Percentiles rank a stretch among this genome's conserved stretches.
Conservation (phyloP, 2,888 invertebrate species). For the Eumacrocentrus americanus region DNA sequence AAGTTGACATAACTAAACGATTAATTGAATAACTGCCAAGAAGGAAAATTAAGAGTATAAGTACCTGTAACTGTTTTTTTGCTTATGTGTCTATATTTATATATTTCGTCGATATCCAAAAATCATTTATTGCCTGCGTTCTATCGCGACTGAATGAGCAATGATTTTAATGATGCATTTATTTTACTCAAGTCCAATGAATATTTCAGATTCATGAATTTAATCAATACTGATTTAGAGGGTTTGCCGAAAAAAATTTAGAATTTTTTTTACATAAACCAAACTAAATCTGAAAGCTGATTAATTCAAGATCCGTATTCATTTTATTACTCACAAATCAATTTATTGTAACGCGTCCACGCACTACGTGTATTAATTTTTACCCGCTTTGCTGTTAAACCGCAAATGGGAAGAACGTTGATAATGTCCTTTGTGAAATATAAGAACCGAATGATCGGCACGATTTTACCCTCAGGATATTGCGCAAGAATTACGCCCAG, state of each 20-base stretch:
- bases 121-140: slow-evolving; percentile 11
- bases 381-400: slow-evolving; percentile 11
- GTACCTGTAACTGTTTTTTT: slow-evolving; percentile 7
- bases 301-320: neutral
- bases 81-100: neutral
- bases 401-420: slow-evolving; percentile 41
- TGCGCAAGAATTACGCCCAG: slow-evolving; percentile 64
- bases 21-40: slow-evolving; percentile 16
- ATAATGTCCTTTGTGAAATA: slow-evolving; percentile 24
- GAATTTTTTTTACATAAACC: neutral
- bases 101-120: neutral
- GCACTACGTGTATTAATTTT: neutral
- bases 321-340: neutral
- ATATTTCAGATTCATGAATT: slow-evolving; percentile 5
- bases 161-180: neutral
- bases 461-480: slow-evolving; percentile 59
- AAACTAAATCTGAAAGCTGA: too few species aligned
- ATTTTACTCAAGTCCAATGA: neutral
- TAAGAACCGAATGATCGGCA: slow-evolving; percentile 10
- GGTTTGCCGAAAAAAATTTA: too few species aligned
- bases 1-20: neutral
- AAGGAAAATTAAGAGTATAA: slow-evolving; percentile 13
- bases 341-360: slow-evolving; percentile 13
- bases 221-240: too few species aligned
- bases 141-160: neutral